phyloP scores from a whole-genome alignment of 2,888 invertebrate genomes.

The Phengaris arion region DNA sequence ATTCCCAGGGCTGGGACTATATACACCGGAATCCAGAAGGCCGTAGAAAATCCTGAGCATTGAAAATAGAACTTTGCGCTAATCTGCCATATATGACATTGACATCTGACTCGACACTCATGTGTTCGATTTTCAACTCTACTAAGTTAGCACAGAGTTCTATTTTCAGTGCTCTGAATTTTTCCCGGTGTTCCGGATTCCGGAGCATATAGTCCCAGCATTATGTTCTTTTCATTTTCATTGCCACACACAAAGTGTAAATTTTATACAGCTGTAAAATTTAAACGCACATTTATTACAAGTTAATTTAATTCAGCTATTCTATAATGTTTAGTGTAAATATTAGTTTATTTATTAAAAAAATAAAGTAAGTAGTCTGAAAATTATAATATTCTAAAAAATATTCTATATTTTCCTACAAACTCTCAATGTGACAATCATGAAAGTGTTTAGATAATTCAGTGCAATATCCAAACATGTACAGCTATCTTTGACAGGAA shows the following conservation, averaged over 20 bases:
- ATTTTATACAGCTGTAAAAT: not conserved
- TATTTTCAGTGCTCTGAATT: too few relatives aligned
- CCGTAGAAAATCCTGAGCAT: too few relatives aligned
- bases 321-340: not conserved
- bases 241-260: not conserved
- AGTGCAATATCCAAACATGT: conserved; percentile 56
- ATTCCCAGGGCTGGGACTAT: too few relatives aligned
- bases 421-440: not conserved
- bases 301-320: not conserved
- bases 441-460: conserved; percentile 32
- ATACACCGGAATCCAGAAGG: too few relatives aligned
- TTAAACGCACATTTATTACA: not conserved
- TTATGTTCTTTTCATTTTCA: too few relatives aligned
- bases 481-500: conserved; percentile 72
- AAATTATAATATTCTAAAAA: not conserved
- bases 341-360: not conserved
- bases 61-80: too few relatives aligned
- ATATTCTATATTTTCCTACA: not conserved
- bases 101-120: too few relatives aligned
- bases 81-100: too few relatives aligned
- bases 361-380: not conserved
- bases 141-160: too few relatives aligned
- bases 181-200: too few relatives aligned
- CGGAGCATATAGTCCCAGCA: too few relatives aligned
- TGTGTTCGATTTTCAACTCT: too few relatives aligned